Base-by-base conservation (phyloP, 2,797 vertebrate genomes). In the Acanthiza pusilla region DNA sequence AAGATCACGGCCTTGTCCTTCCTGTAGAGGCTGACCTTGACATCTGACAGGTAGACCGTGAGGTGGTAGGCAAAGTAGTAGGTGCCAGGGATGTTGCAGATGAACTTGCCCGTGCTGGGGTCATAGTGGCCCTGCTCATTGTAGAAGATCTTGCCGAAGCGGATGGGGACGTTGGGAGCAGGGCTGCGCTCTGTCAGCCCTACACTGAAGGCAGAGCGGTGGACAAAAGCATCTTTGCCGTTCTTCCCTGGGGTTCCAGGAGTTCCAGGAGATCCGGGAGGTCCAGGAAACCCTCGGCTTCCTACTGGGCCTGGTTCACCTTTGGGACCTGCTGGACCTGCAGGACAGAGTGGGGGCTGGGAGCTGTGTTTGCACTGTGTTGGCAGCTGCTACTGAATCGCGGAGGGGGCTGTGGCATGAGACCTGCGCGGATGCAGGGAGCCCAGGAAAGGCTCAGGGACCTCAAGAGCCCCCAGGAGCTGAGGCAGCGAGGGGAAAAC, bases 11-110 rank as follows among this genome's bases (percentile, higher is more conserved):
- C 97, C 54, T 97, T 98, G 94, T 97, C 98, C 34, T 97, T 98
- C 94, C 96, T 98, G 94, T 97, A 98, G 83, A 99, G 96, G 87
- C 98, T 98, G 92, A 98, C 97, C 86, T 98, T 98, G 81, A 98
- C 96, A 0, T 98, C 98, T 0, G 97, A 91, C 84, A 97, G 61
- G 81, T 99, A 98, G n/a, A 98, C 98, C 0, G 98, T 98, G 82
- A 99, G 97, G 57, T 98, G 98, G 85, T 98, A 99, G 65, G 98
- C 83, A 4, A 98, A 98, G 91, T 97, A 98, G 73, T 98, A 98
- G 9, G 98, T 94, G 54, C 98, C 98, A 0, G 98, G 96, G 21
- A 98, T 88, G 29, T n/a, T 96, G 95, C 98, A 98, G 86, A 95
- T 88, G 95, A 99, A 99, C 96, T 98, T 98, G 54, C 98, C 98